These are phyloP conservation scores for Cygnus atratus DNA, from an alignment of 2,113 vertebrate species.

Conservation along the genomic window DNA sequence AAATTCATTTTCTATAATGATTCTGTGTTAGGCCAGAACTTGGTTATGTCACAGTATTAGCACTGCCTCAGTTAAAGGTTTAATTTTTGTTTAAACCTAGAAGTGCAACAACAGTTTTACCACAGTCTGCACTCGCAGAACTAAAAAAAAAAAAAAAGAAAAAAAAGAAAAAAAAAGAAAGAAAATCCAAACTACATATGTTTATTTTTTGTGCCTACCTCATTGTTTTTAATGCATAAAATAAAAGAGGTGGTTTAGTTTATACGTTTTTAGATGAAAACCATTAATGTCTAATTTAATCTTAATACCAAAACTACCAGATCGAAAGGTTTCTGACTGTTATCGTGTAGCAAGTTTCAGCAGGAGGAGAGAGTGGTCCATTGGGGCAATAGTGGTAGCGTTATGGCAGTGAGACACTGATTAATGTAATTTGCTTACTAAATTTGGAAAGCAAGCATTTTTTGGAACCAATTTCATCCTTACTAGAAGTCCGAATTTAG, in stretches of 20 bases:
- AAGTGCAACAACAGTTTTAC: constrained; percentile 76
- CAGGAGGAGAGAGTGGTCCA: constrained; percentile 45
- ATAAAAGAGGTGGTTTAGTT: constrained; percentile 84
- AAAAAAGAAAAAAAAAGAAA: constrained; percentile 22
- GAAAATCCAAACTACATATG: constrained; percentile 72
- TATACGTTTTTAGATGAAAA: constrained; percentile 75
- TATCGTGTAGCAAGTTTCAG: constrained; percentile 69
- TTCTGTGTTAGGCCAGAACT: constrained; percentile 78
- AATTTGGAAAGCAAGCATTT: constrained; percentile 44
- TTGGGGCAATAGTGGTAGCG: constrained; percentile 22
- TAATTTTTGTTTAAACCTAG: constrained; percentile 82
- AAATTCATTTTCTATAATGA: constrained; percentile 72
- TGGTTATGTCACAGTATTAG: constrained; percentile 83
- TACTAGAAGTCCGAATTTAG: constrained; percentile 18
- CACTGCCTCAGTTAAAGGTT: constrained; percentile 80
- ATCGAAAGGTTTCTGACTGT: constrained; percentile 75
- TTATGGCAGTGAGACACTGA: constrained; percentile 61
- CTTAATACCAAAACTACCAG: constrained; percentile 81
- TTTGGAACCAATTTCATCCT: constrained; percentile 31
- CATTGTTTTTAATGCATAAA: constrained; percentile 86
- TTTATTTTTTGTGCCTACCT: constrained; percentile 85
- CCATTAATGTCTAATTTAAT: constrained; percentile 83
- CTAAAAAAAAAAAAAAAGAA: constrained; percentile 7
- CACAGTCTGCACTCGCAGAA: constrained; percentile 74
- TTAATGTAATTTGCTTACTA: constrained; percentile 37